Percentiles rank a stretch among this genome's conserved stretches.
phyloP scores from a whole-genome alignment of 2,888 invertebrate species.

The Heliconius cydno region DNA sequence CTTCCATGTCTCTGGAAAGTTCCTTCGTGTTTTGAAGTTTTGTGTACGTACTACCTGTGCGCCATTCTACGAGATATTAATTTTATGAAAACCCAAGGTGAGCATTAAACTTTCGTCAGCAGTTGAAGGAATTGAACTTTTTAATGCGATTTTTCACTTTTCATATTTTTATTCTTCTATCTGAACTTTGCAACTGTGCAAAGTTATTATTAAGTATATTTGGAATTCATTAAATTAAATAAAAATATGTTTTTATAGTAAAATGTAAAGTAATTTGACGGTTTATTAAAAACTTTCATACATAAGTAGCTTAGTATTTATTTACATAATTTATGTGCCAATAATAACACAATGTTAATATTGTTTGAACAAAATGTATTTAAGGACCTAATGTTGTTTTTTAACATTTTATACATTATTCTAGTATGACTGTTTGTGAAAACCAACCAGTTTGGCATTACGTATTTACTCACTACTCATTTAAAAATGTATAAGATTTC shows the following conservation, averaged over 20 bases:
- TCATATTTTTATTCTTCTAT: constrained; percentile 5
- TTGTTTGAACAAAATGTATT: too few relatives aligned
- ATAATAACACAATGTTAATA: too few relatives aligned
- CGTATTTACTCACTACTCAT: not conserved
- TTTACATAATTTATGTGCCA: too few relatives aligned
- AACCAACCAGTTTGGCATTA: too few relatives aligned
- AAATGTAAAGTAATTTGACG: too few relatives aligned
- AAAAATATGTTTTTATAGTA: not conserved
- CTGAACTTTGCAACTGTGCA: not conserved
- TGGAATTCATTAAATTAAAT: not conserved
- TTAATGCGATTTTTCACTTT: constrained; percentile 47
- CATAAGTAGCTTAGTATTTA: too few relatives aligned
- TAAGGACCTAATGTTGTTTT: not conserved
- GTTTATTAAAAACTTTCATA: too few relatives aligned
- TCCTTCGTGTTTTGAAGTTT: constrained; percentile 65
- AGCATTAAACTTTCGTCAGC: constrained; percentile 59
- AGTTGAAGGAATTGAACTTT: constrained; percentile 60
- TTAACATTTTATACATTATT: too few relatives aligned
- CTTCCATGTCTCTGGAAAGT: constrained; percentile 72
- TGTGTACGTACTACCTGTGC: constrained; percentile 62
- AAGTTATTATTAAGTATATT: not conserved
- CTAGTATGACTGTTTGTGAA: too few relatives aligned
- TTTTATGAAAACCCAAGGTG: constrained; percentile 67
- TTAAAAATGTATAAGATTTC: not conserved
- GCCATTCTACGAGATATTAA: constrained; percentile 66